Base-by-base conservation (phyloP, 2,888 invertebrate species). In the Cabera pusaria region DNA sequence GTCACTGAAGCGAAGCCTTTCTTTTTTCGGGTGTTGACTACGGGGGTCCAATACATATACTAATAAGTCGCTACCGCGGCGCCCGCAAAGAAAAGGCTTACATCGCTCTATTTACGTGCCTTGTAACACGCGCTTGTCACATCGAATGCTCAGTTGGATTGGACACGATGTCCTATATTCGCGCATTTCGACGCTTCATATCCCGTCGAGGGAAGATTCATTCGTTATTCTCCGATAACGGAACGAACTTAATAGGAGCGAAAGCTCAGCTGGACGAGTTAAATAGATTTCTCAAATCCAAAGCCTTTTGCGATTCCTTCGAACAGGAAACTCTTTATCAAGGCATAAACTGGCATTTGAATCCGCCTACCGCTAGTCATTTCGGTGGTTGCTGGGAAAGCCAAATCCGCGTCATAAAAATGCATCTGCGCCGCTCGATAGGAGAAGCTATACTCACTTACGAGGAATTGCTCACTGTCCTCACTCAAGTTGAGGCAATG, bases 401-500 rank as follows among this genome's bases (percentile, higher is more conserved):
- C n/a, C 17, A 16, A 8, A 18, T 18, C 1, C 17, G 17, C 16
- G 17, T 17, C 6, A 2, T 27, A 3, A 27, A 27, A 18, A 10
- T 5, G 5, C 27, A 27, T 10, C 10, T 27, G 1, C 17, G 18
- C 4, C 17, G 14, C 14, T 14, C 14, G 4, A 14, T 14, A 14
- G 14, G 14, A 14, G 14, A 14, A 14, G 14, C 14, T 14, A 14
- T 14, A 3, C 14, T 14, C 14, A 14, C 14, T 3, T 14, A 14
- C 14, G 14, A 14, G 4, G 27, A 27, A 10, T 10, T 27, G 1
- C 9, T 27, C 6, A 27, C 27, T n/a, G 27, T 10, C n/a, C 3
- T 10, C 2, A 18, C 27, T 0, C 27, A 27, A 18, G 18, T 27
- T 7, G 27, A 27, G 5, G 27, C 27, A 1, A 7, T 27, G 4